Conservation (phyloP, 1,140 invertebrate species). For the Zaprionus capensis region DNA sequence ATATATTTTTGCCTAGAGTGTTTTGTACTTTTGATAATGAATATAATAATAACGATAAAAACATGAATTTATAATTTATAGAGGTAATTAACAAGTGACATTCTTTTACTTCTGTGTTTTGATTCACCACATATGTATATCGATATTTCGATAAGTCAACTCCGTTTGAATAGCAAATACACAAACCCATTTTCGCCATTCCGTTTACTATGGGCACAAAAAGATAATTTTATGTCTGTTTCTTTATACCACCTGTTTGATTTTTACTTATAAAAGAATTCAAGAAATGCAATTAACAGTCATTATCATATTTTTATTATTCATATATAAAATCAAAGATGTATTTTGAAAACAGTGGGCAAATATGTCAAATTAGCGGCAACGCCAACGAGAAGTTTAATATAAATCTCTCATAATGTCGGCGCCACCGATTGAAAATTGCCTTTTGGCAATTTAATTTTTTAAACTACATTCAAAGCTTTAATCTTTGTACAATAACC, state of each 20-base stretch:
- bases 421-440: slow-evolving; percentile 32
- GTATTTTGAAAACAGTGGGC: slow-evolving; percentile 47
- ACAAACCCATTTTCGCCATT: neutral
- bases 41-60: too few species aligned
- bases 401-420: slow-evolving; percentile 80
- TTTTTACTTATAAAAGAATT: too few species aligned
- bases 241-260: neutral
- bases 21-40: too few species aligned
- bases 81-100: too few species aligned
- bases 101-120: too few species aligned
- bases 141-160: slow-evolving; percentile 1
- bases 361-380: slow-evolving; percentile 47
- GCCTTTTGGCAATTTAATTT: slow-evolving; percentile 43
- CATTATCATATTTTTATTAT: slow-evolving; percentile 15
- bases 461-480: slow-evolving; percentile 55
- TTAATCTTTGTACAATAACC: slow-evolving; percentile 53
- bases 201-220: neutral
- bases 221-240: neutral
- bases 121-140: neutral
- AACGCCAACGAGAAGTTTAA: slow-evolving; percentile 78
- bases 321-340: slow-evolving; percentile 22
- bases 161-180: neutral
- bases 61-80: too few species aligned
- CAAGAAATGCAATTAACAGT: slow-evolving; percentile 1
- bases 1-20: too few species aligned